Evolutionary conservation across 2,113 vertebrate genomes (phyloP).

Genomic region (Saguinus midas): DNA sequence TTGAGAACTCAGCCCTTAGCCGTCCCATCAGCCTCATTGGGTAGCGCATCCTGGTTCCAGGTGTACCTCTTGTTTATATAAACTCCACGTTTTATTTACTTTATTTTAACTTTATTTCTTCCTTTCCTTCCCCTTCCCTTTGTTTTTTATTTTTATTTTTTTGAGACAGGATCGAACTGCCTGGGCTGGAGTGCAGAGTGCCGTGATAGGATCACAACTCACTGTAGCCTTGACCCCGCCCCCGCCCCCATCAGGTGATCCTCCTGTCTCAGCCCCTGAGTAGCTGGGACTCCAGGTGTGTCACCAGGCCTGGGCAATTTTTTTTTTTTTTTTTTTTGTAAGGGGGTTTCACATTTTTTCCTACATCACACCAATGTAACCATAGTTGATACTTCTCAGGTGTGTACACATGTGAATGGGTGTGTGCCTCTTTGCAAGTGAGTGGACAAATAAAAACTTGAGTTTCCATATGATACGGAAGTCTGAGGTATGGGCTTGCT

Average conservation of each 20-base stretch:
- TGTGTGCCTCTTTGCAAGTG: neutral
- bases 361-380: neutral
- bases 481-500: neutral
- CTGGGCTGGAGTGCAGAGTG: no score
- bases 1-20: fast-evolving
- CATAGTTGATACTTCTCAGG: neutral
- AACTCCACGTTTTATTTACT: neutral
- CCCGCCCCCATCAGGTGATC: neutral
- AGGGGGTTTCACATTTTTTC: neutral
- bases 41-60: neutral
- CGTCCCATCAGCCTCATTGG: no score
- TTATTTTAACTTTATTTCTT: neutral
- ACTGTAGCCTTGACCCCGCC: neutral
- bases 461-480: neutral
- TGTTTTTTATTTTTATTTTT: no score
- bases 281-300: no score
- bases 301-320: no score
- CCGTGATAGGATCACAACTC: no score
- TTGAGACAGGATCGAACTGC: no score
- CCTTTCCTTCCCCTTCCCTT: no score
- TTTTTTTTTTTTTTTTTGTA: neutral
- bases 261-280: no score
- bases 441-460: neutral
- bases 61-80: no score
- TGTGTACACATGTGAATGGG: neutral